phyloP scores from a whole-genome alignment of 1,140 invertebrate genomes.

The Steinernema khuongi region DNA sequence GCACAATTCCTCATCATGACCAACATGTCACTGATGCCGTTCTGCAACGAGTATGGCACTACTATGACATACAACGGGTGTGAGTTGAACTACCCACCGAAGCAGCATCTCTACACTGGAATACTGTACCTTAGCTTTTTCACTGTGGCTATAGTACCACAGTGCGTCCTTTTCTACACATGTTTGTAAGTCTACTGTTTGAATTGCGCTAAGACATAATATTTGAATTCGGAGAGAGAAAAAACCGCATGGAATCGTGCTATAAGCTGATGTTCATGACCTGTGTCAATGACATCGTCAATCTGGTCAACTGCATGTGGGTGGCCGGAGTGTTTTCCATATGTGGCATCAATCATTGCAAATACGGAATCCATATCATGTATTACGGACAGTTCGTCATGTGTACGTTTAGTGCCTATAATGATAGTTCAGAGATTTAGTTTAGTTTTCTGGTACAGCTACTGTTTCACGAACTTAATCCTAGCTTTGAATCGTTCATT shows the following conservation, averaged over 20 bases:
- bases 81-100: neutral
- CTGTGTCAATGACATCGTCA: neutral
- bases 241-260: neutral
- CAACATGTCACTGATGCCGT: too few relatives aligned
- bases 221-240: neutral
- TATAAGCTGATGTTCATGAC: neutral
- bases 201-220: neutral
- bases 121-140: neutral
- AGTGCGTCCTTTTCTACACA: neutral
- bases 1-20: too few relatives aligned
- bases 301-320: neutral
- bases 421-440: neutral
- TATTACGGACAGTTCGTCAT: neutral
- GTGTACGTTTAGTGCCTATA: neutral
- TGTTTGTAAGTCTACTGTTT: neutral
- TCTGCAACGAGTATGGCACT: too few relatives aligned
- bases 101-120: neutral
- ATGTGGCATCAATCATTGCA: neutral
- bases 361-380: neutral
- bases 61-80: too few relatives aligned
- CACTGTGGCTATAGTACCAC: neutral
- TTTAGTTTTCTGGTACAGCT: neutral
- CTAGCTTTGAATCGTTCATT: neutral
- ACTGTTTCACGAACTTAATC: neutral
- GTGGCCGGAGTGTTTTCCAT: neutral